Evolutionary conservation across 2,797 vertebrate genomes (phyloP), one percentile per base, ranked within the genome.

Genomic region (Forpus xanthops): DNA sequence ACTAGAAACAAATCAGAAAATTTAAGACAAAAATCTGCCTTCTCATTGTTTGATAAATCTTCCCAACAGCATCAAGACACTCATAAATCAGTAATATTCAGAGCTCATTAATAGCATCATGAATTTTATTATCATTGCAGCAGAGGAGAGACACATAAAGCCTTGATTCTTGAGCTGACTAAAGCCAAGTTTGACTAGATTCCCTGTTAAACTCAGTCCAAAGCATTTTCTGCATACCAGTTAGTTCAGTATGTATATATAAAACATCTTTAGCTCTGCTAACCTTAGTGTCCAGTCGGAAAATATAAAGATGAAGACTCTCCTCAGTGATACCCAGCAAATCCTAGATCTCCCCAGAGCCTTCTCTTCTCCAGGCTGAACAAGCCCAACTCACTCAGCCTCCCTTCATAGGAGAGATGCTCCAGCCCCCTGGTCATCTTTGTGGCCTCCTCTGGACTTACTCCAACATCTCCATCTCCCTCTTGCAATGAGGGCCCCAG

Each of bases 251-350:
- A 72, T 20, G 37, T 41, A 20, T 1, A 19, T 6, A 17, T 6
- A 5, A 60, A 75, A 39, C 17, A 47, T 15, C 33, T 53, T 33
- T 16, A 65, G 12, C 9, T 80, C 0, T 3, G 41, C 24, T 82
- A 37, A 75, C 21, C 9, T 12, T 70, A 1, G 0, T 31, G 23
- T 8, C 16, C 49, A 4, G 23, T 8, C 3, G 4, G 21, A 73
- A 21, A 77, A 90, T 53, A 24, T 45, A 45, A 68, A 44, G 21
- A 66, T 3, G 31, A 18, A 49, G n/a, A 64, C 14, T 64, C 17
- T 33, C 8, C 30, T 64, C 13, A 30, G 11, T 21, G 28, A 56
- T 14, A 78, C 0, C 3, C 9, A 21, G 17, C n/a, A n/a, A 70
- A 24, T 58, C 56, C 33, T 58, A 25, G 24, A 25, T 58, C 33